A percentile compares a stretch with the other conserved stretches of the same genome.
Conservation (phyloP, 2,797 vertebrate genomes). For the Okamejei kenojei region DNA sequence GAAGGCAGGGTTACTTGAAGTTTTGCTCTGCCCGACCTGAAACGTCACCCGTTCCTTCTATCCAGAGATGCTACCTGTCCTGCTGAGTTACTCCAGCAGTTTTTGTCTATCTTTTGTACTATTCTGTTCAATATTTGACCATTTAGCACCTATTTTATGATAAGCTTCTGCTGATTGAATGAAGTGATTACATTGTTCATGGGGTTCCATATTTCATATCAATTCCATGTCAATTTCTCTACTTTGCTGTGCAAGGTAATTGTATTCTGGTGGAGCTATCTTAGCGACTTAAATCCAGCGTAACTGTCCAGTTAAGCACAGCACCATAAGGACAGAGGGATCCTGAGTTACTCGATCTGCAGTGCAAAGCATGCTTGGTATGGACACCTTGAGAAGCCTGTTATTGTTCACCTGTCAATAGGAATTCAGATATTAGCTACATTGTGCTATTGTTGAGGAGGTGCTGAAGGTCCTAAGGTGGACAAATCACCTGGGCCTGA, state of each 20-base stretch:
- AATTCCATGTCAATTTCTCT: not conserved
- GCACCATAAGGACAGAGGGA: not conserved
- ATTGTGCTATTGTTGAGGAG: not conserved
- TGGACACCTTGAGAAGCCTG: not conserved
- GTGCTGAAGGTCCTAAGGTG: no score
- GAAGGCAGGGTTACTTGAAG: no score
- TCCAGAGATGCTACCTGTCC: no score
- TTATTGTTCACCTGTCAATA: not conserved
- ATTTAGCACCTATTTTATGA: not conserved
- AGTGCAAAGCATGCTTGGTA: not conserved
- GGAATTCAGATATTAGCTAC: not conserved
- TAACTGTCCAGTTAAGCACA: not conserved
- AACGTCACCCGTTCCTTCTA: no score
- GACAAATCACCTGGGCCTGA: no score
- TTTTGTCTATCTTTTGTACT: no score
- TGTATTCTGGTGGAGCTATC: not conserved
- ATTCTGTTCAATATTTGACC: not conserved
- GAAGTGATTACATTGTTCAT: not conserved
- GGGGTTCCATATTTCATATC: not conserved
- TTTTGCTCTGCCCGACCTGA: no score
- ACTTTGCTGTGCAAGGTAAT: not conserved
- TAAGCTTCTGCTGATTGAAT: not conserved
- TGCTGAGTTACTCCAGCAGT: no score
- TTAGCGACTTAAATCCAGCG: not conserved
- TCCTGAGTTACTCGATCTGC: not conserved